Evolutionary conservation across 2,113 vertebrate genomes (phyloP).

Genomic region (Haemorhous mexicanus): DNA sequence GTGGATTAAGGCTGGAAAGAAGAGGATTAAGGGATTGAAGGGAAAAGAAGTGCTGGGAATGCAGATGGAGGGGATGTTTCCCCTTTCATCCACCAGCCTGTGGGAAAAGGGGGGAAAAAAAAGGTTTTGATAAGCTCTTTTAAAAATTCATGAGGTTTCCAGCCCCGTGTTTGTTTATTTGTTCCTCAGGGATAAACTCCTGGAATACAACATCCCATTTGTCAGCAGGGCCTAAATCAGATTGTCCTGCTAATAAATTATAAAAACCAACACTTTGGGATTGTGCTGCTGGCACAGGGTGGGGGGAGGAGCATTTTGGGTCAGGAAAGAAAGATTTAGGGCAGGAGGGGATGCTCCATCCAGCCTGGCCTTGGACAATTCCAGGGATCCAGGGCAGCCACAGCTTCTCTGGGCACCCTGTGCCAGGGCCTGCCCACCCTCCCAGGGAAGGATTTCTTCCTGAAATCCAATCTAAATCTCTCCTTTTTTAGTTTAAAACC

Average conservation of each 20-base stretch:
- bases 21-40: conserved; percentile 69
- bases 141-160: conserved; percentile 56
- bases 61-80: neutral
- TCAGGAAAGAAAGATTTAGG: neutral
- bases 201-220: neutral
- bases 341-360: neutral
- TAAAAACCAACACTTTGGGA: neutral
- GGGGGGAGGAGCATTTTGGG: neutral
- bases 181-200: conserved; percentile 37
- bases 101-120: neutral
- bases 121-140: conserved; percentile 42
- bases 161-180: conserved; percentile 42
- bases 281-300: neutral
- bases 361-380: neutral
- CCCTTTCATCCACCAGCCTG: neutral
- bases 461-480: neutral
- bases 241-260: conserved; percentile 23
- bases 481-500: neutral
- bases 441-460: neutral
- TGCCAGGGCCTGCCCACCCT: neutral
- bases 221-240: neutral
- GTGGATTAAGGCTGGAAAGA: conserved; percentile 58
- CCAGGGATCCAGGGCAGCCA: neutral
- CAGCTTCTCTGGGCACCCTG: neutral
- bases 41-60: conserved; percentile 28